Evolutionary conservation across 2,113 vertebrate genomes (phyloP).

Genomic region (Lynx canadensis): DNA sequence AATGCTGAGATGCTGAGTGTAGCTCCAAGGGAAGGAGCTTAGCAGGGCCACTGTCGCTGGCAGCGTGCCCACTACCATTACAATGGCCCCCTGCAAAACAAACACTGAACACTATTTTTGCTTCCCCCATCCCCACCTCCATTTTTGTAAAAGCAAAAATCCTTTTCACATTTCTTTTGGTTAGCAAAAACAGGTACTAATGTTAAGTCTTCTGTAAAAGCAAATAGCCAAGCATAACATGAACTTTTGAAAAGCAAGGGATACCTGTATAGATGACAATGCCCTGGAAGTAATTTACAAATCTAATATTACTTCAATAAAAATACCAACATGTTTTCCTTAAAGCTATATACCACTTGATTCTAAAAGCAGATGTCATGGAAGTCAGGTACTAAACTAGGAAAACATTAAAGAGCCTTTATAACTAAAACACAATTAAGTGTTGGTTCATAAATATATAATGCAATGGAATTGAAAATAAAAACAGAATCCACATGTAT

Average conservation of each 20-base stretch:
- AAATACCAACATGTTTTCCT: background rate
- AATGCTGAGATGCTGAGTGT: background rate
- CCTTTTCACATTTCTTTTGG: background rate
- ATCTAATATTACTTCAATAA: background rate
- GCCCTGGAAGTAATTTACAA: background rate
- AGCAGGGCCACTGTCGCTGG: background rate
- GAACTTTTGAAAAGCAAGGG: background rate
- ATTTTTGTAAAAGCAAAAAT: background rate
- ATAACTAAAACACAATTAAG: background rate
- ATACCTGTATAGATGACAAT: background rate
- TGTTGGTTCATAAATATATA: background rate
- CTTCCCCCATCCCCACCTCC: accelerated
- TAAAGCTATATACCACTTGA: background rate
- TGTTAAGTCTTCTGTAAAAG: background rate
- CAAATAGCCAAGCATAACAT: background rate
- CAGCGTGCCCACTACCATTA: background rate
- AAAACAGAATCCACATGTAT: background rate
- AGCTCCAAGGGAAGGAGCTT: background rate
- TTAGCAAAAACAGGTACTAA: background rate
- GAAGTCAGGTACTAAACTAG: background rate
- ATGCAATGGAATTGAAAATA: background rate
- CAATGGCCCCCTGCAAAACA: background rate
- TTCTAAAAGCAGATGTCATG: background rate
- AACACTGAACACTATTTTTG: background rate
- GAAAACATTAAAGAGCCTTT: background rate